Base-by-base conservation (phyloP, 2,888 invertebrate species). In the Drosophila atripex region DNA sequence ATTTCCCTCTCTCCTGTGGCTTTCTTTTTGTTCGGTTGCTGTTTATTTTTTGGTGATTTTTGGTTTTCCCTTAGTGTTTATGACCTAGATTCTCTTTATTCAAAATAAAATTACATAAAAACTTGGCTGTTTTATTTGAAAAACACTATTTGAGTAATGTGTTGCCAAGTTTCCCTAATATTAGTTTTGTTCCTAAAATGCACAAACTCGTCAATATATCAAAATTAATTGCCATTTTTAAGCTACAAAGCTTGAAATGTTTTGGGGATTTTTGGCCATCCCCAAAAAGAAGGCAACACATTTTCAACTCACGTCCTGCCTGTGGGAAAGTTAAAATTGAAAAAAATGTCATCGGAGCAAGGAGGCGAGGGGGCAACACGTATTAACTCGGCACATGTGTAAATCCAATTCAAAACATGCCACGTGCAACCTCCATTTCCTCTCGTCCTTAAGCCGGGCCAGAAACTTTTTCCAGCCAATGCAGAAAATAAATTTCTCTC, bases 351-450 rank as follows among this genome's bases (percentile, higher is more conserved):
- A 64, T 49, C 47, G 9, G 18, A 18, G 8, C 18, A 9, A 25
- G 18, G 5, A 11, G n/a, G 58, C 52, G 50, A 50, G 50, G 64
- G 51, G 43, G 50, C 54, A 53, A 57, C 80, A 82, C 87, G 80
- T 86, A 80, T 86, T 77, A 76, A 73, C 74, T 76, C 70, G 57
- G 80, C 80, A 82, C 87, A 86, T 86, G 80, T 82, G 87, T 82
- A 86, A 82, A 82, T 84, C 86, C 84, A 80, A 84, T 80, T 76
- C 85, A 82, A 84, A 82, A 82, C 80, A 86, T 72, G 85, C 71
- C 87, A 84, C 84, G 78, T 83, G 72, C 70, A 61, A 35, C 57
- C 50, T 38, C 9, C 28, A 38, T 3, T 14, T 6, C 23, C 23
- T 7, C 6, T 8, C 35, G 11, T 12, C 28, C 35, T 55, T 53